Evolutionary conservation across 2,797 vertebrate species (phyloP), one percentile per base, ranked within the genome.

Genomic region (Hydrophis major): DNA sequence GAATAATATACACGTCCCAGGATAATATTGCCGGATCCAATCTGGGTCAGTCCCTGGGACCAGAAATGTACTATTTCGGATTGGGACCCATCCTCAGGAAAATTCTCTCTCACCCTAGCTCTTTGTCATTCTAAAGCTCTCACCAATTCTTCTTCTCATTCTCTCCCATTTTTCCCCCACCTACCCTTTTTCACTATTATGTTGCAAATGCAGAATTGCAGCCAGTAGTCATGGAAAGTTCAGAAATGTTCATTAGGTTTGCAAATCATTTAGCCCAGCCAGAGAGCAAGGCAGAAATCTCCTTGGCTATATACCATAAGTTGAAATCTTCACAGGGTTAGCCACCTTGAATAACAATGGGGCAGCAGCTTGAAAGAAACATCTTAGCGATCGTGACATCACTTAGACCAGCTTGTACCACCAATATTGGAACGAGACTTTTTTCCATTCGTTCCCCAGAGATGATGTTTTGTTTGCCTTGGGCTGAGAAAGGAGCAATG

Each of bases 161-260:
- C 12, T 28, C 3, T 12, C 28, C 47, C 13, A n/a, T 74, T 5
- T 55, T 2, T 86, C 14, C 4, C 50, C 57, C 94, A 86, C 6
- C n/a, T 47, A 53, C 37, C 56, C 93, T 92, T 94, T 95, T 11
- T 93, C 66, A 90, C 50, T 25, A 91, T 27, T 92, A 11, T 32
- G 37, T 2, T 11, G 88, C 37, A 47, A 89, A 4, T 57, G 1
- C 90, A 92, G 92, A 11, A 13, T 32, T 53, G 59, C 59, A 89
- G n/a, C 8, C 5, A 6, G 28, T 56, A 60, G 0, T n/a, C 87
- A 0, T 18, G 20, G 89, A 42, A 61, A 87, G 8, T 53, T n/a
- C 74, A 69, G 78, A 56, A 86, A 55, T 0, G 14, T 37, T 56
- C 18, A 61, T n/a, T 92, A 86, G 86, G 4, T 8, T 93, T 95